These are phyloP conservation scores for Autographa pulchrina DNA, from an alignment of 2,888 invertebrate genomes.

Conservation along the genomic window DNA sequence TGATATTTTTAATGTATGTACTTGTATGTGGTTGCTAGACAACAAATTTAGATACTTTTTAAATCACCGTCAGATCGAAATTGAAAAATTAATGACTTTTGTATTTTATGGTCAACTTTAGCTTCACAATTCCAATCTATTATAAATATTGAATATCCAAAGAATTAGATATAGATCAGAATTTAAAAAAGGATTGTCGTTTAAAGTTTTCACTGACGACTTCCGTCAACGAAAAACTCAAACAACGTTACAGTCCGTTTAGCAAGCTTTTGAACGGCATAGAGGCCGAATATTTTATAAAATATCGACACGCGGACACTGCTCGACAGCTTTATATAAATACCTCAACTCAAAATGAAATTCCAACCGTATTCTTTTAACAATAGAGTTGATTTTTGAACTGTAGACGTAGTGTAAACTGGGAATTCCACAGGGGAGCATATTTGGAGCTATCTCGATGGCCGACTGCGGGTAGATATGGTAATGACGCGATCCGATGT, in stretches of 20 bases:
- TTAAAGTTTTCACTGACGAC: no score
- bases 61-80: no score
- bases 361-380: background rate
- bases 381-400: background rate
- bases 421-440: conserved; percentile 11
- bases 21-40: no score
- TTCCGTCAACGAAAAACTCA: background rate
- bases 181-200: background rate
- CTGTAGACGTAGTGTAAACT: background rate
- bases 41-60: no score
- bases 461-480: conserved; percentile 47
- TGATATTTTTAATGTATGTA: no score
- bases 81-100: no score
- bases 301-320: background rate
- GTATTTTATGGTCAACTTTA: no score
- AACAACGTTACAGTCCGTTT: background rate
- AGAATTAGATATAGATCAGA: background rate
- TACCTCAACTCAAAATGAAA: background rate
- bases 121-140: background rate
- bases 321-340: conserved; percentile 4
- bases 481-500: conserved; percentile 48
- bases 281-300: conserved; percentile 1
- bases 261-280: background rate
- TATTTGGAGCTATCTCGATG: conserved; percentile 34
- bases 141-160: background rate